A percentile compares a stretch with the other conserved stretches of the same genome.
Conservation (phyloP, 2,888 invertebrate genomes). For the Blomia tropicalis region DNA sequence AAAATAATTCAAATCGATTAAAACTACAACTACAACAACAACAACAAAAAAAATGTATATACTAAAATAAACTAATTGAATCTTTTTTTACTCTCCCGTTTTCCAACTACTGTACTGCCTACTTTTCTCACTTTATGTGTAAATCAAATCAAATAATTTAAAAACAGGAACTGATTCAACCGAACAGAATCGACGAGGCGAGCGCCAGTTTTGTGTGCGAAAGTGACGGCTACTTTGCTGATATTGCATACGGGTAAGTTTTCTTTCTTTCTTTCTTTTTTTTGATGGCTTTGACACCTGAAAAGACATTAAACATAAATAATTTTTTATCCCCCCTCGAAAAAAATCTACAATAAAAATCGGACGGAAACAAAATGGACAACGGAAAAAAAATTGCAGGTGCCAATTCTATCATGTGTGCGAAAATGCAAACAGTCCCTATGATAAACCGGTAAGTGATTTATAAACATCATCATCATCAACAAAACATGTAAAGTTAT, state of each 20-base stretch:
- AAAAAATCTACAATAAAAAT: no score
- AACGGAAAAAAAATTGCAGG: no score
- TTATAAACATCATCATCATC: no score
- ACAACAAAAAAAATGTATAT: no score
- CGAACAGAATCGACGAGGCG: conserved; percentile 5
- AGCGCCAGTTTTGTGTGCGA: not conserved
- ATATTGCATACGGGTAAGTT: conserved; percentile 13
- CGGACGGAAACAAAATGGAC: no score
- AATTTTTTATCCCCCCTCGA: no score
- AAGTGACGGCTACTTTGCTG: conserved; percentile 13
- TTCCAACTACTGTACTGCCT: not conserved
- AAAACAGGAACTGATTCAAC: not conserved
- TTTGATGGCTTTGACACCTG: no score
- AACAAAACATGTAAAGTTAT: no score
- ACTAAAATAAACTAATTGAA: not conserved
- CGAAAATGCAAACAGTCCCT: conserved; percentile 14
- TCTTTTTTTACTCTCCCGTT: not conserved
- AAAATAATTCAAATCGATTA: no score
- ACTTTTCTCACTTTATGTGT: not conserved
- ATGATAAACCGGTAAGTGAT: conserved; percentile 16
- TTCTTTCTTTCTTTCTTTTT: not conserved
- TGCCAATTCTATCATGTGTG: conserved; percentile 14
- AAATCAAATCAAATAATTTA: no score
- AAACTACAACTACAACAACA: no score
- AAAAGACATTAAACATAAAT: no score